phyloP scores from a whole-genome alignment of 2,113 vertebrate genomes.

The Seriola aureovittata region DNA sequence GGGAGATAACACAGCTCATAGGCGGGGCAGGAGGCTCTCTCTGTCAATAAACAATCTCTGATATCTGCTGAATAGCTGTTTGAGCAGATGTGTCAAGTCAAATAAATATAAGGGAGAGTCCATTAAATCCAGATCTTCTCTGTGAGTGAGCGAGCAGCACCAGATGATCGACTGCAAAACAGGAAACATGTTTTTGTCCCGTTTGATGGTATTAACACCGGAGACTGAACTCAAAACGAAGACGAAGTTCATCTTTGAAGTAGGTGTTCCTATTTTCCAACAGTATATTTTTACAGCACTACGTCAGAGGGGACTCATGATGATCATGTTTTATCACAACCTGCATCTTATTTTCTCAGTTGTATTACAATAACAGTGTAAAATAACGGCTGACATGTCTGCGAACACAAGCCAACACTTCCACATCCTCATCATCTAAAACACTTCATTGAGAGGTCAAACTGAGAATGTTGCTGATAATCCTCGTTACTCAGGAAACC shows the following conservation, averaged over 20 bases:
- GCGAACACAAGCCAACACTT: no score
- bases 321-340: neutral
- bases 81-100: constrained; percentile 77
- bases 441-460: no score
- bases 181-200: neutral
- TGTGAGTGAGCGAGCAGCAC: neutral
- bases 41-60: constrained; percentile 70
- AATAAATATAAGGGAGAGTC: constrained; percentile 74
- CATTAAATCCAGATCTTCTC: constrained; percentile 66
- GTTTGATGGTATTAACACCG: constrained; percentile 9
- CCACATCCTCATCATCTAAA: no score
- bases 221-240: neutral
- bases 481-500: no score
- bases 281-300: neutral
- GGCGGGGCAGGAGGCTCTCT: constrained; percentile 36
- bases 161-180: constrained; percentile 16
- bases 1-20: constrained; percentile 39
- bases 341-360: neutral
- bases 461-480: no score
- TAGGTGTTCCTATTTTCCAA: neutral
- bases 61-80: constrained; percentile 62
- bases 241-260: neutral
- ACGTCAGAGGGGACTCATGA: neutral
- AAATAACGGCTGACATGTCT: no score
- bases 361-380: neutral